These are phyloP conservation scores for Danio rerio DNA, from an alignment of 2,113 vertebrate genomes.

Conservation along the genomic window DNA sequence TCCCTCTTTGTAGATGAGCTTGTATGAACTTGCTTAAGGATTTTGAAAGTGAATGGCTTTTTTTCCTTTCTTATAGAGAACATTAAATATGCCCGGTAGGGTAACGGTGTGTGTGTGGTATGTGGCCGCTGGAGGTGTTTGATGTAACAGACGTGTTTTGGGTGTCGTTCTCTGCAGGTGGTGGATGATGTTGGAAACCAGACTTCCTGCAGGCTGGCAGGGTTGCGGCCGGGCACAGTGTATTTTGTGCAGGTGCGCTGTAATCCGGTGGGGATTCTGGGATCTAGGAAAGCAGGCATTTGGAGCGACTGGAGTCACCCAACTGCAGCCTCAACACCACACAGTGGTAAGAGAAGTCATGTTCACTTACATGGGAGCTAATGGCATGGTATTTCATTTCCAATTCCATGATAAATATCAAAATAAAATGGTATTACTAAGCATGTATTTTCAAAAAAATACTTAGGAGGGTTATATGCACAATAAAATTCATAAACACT, in stretches of 20 bases:
- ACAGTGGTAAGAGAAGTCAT: constrained; percentile 84
- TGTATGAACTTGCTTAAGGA: constrained; percentile 52
- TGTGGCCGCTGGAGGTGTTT: constrained; percentile 21
- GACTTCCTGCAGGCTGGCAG: constrained; percentile 92
- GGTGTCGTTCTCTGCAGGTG: constrained; percentile 76
- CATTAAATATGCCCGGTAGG: constrained; percentile 48
- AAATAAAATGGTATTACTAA: too few relatives aligned
- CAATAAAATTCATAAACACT: too few relatives aligned
- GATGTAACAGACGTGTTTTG: constrained; percentile 55
- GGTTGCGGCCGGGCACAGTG: constrained; percentile 90
- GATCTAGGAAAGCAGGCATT: constrained; percentile 93
- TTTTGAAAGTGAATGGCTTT: constrained; percentile 52
- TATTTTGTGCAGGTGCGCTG: constrained; percentile 98
- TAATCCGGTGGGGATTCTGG: constrained; percentile 95
- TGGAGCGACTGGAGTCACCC: constrained; percentile 98
- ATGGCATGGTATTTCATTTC: neutral
- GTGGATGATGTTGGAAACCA: constrained; percentile 96
- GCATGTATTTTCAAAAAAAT: too few relatives aligned
- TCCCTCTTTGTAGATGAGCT: constrained; percentile 22
- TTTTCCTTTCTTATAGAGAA: constrained; percentile 16
- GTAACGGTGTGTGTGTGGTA: constrained; percentile 45
- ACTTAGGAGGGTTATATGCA: too few relatives aligned
- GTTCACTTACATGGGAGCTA: neutral
- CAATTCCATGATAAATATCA: too few relatives aligned
- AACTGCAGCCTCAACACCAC: constrained; percentile 92